These are phyloP conservation scores for Seriola aureovittata DNA, from an alignment of 2,113 vertebrate genomes.

Conservation along the genomic window DNA sequence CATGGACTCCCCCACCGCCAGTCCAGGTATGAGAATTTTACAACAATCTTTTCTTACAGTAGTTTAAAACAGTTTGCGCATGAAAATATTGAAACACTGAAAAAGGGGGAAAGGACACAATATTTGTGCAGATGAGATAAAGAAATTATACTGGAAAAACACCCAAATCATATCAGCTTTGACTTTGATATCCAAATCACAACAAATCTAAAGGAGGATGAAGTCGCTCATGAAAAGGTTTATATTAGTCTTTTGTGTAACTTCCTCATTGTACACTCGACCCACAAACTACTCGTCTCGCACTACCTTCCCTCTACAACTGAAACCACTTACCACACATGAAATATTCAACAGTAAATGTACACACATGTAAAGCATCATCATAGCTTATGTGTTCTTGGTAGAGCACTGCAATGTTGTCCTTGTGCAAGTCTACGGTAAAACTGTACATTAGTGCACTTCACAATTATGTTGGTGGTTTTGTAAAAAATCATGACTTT, in stretches of 20 bases:
- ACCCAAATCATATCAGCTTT: neutral
- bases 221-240: neutral
- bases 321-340: neutral
- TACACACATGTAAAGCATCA: neutral
- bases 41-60: neutral
- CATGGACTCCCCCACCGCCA: constrained; percentile 97
- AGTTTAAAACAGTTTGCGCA: neutral
- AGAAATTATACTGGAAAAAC: neutral
- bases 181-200: neutral
- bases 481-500: neutral
- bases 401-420: neutral
- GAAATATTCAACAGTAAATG: neutral
- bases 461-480: neutral
- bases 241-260: neutral
- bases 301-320: constrained; percentile 35
- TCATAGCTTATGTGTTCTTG: neutral
- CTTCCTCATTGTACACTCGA: constrained; percentile 35
- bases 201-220: neutral
- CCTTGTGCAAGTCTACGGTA: neutral
- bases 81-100: neutral
- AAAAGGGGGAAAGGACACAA: neutral
- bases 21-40: constrained; percentile 89
- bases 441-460: neutral
- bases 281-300: neutral
- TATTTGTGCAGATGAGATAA: neutral